Evolutionary conservation across 2,113 vertebrate species (phyloP).

Genomic region (Crotalus helleri): DNA sequence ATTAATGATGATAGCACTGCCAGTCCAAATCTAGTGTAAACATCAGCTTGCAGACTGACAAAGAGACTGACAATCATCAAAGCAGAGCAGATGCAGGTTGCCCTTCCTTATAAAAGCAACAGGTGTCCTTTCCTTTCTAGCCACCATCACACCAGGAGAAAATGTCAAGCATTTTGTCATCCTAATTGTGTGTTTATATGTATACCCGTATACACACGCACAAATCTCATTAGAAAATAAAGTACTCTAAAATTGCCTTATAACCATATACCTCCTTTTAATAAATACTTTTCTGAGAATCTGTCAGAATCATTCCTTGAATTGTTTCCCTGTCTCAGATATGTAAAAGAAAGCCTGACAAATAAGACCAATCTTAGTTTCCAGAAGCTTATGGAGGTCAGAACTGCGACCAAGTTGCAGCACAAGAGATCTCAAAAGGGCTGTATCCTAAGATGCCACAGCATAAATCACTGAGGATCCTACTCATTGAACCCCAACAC

Average conservation of each 20-base stretch:
- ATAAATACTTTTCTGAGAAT: neutral
- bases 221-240: neutral
- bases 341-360: neutral
- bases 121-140: neutral
- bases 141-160: neutral
- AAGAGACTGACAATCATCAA: neutral
- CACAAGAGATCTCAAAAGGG: neutral
- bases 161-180: neutral
- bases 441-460: neutral
- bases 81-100: neutral
- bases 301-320: neutral
- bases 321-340: neutral
- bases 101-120: neutral
- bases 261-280: neutral
- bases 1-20: neutral
- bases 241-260: neutral
- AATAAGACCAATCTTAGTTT: neutral
- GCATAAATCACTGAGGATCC: neutral
- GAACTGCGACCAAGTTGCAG: neutral
- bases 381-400: neutral
- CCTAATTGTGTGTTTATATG: neutral
- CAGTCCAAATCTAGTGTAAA: neutral
- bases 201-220: neutral
- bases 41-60: neutral
- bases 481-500: neutral